phyloP scores from a whole-genome alignment of 2,888 invertebrate species.

The Dolichomitus sp. region DNA sequence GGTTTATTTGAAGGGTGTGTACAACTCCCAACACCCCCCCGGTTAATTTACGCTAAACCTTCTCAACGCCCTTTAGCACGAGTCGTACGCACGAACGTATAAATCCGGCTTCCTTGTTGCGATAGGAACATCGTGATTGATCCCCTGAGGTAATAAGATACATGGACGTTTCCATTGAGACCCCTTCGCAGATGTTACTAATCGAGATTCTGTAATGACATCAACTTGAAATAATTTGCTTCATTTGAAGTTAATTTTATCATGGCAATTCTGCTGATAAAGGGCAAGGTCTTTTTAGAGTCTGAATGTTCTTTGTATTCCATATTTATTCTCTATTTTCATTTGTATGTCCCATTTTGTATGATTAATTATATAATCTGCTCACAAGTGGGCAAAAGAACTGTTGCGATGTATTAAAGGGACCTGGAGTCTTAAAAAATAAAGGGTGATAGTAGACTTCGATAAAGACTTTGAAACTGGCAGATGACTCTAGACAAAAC shows the following conservation, averaged over 20 bases:
- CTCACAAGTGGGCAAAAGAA: too few species aligned
- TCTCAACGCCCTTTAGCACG: constrained; percentile 62
- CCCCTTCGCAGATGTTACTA: background rate
- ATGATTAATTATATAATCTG: too few species aligned
- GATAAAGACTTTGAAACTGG: too few species aligned
- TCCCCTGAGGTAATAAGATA: constrained; percentile 29
- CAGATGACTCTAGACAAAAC: too few species aligned
- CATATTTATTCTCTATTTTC: background rate
- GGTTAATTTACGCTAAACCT: constrained; percentile 35
- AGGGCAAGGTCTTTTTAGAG: background rate
- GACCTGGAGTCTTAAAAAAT: too few species aligned
- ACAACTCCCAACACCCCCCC: constrained; percentile 21
- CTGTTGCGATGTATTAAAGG: too few species aligned
- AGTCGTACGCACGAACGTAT: constrained; percentile 55
- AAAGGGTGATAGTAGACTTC: too few species aligned
- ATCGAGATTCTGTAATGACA: background rate
- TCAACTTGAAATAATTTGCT: background rate
- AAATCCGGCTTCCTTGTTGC: constrained; percentile 61
- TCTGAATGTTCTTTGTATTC: background rate
- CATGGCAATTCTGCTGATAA: background rate
- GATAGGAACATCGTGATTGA: constrained; percentile 57
- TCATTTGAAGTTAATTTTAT: background rate
- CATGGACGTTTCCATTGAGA: constrained; percentile 1
- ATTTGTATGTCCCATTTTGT: background rate
- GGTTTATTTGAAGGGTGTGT: constrained; percentile 52